phyloP scores from a whole-genome alignment of 1,140 invertebrate genomes.

The Stenopsyche tienmushanensis region DNA sequence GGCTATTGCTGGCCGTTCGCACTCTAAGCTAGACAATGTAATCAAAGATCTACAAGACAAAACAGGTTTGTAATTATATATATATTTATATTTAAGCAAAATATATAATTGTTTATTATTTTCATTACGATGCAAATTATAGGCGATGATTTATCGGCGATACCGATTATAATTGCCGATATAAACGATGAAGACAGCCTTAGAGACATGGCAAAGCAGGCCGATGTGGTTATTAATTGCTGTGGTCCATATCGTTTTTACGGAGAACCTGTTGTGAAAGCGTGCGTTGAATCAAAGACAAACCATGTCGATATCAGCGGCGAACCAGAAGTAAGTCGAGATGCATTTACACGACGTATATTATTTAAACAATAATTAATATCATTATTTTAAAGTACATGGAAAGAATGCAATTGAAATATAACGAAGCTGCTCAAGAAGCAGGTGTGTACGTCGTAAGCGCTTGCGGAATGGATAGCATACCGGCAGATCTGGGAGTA shows the following conservation, averaged over 20 bases:
- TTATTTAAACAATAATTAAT: neutral
- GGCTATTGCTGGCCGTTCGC: constrained; percentile 50
- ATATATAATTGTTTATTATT: no score
- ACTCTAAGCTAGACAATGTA: constrained; percentile 70
- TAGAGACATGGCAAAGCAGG: constrained; percentile 70
- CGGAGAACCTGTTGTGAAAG: no score
- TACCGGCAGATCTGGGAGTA: constrained; percentile 84
- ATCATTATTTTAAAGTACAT: constrained; percentile 74
- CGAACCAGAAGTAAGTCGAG: constrained; percentile 75
- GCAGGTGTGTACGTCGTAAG: constrained; percentile 80
- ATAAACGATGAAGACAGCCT: constrained; percentile 70
- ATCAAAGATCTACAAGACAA: constrained; percentile 62
- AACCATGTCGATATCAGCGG: constrained; percentile 91
- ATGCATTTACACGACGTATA: neutral
- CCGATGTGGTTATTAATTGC: constrained; percentile 75
- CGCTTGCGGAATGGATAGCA: constrained; percentile 87
- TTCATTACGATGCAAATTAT: no score
- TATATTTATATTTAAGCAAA: no score
- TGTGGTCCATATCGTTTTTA: no score
- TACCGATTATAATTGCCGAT: constrained; percentile 76
- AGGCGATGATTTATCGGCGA: constrained; percentile 62
- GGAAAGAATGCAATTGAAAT: constrained; percentile 80
- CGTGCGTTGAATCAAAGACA: constrained; percentile 75
- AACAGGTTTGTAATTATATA: constrained; percentile 48
- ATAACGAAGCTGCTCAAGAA: constrained; percentile 73